Conservation (phyloP, 2,888 invertebrate genomes). For the Microplitis deprimator region DNA sequence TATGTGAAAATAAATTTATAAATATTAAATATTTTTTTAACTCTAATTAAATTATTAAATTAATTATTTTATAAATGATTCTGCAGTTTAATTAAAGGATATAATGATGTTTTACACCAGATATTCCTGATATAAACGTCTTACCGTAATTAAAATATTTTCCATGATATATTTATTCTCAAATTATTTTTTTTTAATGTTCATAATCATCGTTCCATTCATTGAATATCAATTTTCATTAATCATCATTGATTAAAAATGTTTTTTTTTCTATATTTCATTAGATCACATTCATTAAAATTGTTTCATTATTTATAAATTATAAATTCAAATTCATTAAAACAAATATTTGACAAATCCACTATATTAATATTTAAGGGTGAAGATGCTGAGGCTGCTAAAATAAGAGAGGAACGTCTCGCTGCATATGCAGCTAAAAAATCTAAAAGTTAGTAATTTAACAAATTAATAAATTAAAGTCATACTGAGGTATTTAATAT, state of each 20-base stretch:
- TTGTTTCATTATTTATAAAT: conserved; percentile 15
- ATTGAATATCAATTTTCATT: background rate
- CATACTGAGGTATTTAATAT: background rate
- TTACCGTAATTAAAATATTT: conserved; percentile 16
- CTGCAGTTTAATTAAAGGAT: background rate
- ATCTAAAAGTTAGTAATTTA: conserved; percentile 80
- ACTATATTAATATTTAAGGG: conserved; percentile 67
- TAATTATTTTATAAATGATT: conserved; percentile 1
- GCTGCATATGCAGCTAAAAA: conserved; percentile 94
- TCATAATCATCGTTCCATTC: background rate
- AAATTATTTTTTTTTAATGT: conserved; percentile 27
- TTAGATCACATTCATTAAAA: conserved; percentile 22
- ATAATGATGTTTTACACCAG: conserved; percentile 33
- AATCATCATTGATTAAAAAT: background rate
- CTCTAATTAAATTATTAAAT: background rate
- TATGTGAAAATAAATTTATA: background rate
- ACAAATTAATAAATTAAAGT: conserved; percentile 10
- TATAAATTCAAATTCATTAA: background rate
- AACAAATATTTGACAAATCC: background rate
- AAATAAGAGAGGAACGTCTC: conserved; percentile 85
- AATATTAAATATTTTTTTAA: background rate
- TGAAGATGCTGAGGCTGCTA: conserved; percentile 81
- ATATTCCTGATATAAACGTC: conserved; percentile 35
- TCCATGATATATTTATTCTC: conserved; percentile 25
- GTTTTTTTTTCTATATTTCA: conserved; percentile 1